phyloP scores from a whole-genome alignment of 2,797 vertebrate genomes.

The Paedocypris micromegethes region DNA sequence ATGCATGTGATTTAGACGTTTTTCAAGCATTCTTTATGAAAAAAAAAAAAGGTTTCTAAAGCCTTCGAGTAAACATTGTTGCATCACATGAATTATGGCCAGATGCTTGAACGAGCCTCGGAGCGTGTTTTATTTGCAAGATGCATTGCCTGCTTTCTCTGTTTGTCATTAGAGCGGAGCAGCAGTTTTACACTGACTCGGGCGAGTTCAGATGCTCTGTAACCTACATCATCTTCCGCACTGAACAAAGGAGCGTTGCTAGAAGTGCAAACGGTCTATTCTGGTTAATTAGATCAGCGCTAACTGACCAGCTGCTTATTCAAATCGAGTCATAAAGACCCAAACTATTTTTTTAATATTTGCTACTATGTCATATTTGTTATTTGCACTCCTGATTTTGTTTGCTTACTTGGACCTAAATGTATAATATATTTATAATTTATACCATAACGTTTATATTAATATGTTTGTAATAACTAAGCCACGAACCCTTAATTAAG shows the following conservation, averaged over 20 bases:
- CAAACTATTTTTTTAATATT: too few species aligned
- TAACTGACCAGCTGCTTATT: too few species aligned
- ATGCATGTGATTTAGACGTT: slow-evolving; percentile 13
- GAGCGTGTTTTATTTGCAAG: slow-evolving; percentile 29
- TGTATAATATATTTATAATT: too few species aligned
- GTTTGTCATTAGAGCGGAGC: slow-evolving; percentile 29
- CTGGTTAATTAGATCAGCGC: too few species aligned
- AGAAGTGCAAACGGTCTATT: too few species aligned
- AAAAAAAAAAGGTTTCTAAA: slow-evolving; percentile 6
- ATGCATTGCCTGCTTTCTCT: slow-evolving; percentile 24
- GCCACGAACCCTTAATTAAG: too few species aligned
- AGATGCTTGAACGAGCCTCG: slow-evolving; percentile 15
- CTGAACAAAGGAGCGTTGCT: not conserved
- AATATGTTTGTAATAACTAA: too few species aligned
- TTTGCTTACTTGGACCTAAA: too few species aligned
- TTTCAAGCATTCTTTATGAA: slow-evolving; percentile 11
- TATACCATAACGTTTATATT: too few species aligned
- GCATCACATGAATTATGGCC: slow-evolving; percentile 10
- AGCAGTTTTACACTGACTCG: slow-evolving; percentile 8
- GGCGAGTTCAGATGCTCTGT: slow-evolving; percentile 17
- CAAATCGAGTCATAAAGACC: too few species aligned
- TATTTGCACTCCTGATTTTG: too few species aligned
- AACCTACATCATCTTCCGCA: slow-evolving; percentile 28
- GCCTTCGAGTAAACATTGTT: slow-evolving; percentile 3
- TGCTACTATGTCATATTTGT: too few species aligned